Percentiles rank a stretch among this genome's conserved stretches.
These are phyloP conservation scores for Hemiscyllium ocellatum DNA, from an alignment of 2,113 vertebrate genomes.

Conservation along the genomic window DNA sequence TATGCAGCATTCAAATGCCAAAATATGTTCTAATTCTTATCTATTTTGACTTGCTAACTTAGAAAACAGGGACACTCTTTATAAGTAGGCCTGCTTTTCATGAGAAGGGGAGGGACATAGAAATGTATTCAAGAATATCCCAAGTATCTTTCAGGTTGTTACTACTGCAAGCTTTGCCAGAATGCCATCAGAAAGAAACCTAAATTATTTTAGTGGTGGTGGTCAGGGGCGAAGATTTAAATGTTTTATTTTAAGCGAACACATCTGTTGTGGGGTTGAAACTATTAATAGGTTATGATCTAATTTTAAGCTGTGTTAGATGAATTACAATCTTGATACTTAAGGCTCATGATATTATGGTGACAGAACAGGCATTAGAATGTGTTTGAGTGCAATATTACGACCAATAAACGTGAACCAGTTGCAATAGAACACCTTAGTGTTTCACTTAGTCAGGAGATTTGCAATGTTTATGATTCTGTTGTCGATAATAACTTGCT, in stretches of 20 bases:
- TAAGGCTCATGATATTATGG: not conserved
- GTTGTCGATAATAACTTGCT: not conserved
- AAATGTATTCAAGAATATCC: not conserved
- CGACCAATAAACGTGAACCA: not conserved
- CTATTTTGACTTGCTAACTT: not conserved
- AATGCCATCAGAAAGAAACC: not conserved
- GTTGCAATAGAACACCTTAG: not conserved
- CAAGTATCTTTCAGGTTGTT: not conserved
- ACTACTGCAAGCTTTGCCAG: not conserved
- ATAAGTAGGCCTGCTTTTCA: not conserved
- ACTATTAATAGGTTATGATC: not conserved
- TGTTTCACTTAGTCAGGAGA: not conserved
- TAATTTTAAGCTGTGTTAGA: not conserved
- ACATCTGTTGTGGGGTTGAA: not conserved
- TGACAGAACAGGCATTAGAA: not conserved
- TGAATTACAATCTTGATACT: not conserved
- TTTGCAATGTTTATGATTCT: not conserved
- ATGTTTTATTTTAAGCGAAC: conserved; percentile 17
- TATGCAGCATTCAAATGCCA: not conserved
- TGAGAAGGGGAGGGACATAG: not conserved
- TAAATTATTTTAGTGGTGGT: not conserved
- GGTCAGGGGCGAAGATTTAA: not conserved
- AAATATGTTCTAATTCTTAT: not conserved
- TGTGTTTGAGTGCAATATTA: not conserved
- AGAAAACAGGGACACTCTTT: not conserved